These are phyloP conservation scores for Pseudobourletiella spinata DNA, from an alignment of 1,140 invertebrate species.

Conservation along the genomic window DNA sequence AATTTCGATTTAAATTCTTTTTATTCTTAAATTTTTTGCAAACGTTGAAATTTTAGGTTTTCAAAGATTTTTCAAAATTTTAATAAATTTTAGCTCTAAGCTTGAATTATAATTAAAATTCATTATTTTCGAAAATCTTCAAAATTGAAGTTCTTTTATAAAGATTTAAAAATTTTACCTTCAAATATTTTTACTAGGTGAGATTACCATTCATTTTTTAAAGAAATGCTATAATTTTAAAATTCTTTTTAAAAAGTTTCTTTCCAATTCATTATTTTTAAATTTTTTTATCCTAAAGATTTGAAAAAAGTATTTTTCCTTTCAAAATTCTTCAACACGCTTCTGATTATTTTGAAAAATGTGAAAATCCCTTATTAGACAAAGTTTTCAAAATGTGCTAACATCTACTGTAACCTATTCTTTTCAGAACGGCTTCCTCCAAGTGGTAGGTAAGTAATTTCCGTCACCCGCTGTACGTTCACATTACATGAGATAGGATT, in stretches of 20 bases:
- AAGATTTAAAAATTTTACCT: too few relatives aligned
- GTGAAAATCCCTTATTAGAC: not conserved
- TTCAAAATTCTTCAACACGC: not conserved
- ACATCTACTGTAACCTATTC: too few relatives aligned
- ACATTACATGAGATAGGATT: not conserved
- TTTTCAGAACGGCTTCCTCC: constrained; percentile 64
- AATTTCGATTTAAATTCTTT: too few relatives aligned
- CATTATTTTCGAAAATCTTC: too few relatives aligned
- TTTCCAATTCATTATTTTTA: not conserved
- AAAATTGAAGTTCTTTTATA: too few relatives aligned
- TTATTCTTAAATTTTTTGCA: too few relatives aligned
- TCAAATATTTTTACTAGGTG: too few relatives aligned
- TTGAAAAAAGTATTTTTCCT: not conserved
- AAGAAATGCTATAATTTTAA: not conserved
- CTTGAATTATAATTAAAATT: too few relatives aligned
- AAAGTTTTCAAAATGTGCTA: not conserved
- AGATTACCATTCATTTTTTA: too few relatives aligned
- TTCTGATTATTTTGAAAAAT: not conserved
- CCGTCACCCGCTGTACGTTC: not conserved
- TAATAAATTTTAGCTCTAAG: too few relatives aligned
- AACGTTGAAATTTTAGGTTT: too few relatives aligned
- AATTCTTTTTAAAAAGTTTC: not conserved
- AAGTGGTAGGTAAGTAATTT: constrained; percentile 69
- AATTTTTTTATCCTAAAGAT: not conserved
- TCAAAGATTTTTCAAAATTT: too few relatives aligned